These are phyloP conservation scores for Loripinus fragilis DNA, from an alignment of 2,888 invertebrate species.

Conservation along the genomic window DNA sequence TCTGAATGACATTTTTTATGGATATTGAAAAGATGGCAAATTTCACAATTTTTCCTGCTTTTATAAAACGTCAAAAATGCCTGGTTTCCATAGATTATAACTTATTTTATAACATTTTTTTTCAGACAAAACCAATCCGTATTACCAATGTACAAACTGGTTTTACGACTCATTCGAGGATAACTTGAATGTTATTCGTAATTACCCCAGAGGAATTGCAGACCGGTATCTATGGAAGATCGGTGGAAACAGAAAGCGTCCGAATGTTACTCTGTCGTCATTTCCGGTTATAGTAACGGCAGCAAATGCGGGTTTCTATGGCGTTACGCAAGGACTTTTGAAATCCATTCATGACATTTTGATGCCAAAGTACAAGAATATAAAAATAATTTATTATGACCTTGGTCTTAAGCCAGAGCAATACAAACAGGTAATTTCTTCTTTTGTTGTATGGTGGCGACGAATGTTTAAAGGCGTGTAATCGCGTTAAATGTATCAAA, in stretches of 20 bases:
- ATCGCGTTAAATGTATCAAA: no score
- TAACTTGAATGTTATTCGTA: slow-evolving; percentile 32
- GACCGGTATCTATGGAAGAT: slow-evolving; percentile 32
- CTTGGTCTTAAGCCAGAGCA: slow-evolving; percentile 43
- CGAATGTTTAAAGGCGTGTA: no score
- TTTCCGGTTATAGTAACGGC: slow-evolving; percentile 64
- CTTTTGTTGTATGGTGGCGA: no score
- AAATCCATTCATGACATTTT: slow-evolving; percentile 40
- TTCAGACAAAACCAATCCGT: background rate
- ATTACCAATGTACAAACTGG: slow-evolving; percentile 28
- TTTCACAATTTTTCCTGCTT: no score
- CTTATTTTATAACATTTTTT: no score
- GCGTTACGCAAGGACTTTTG: slow-evolving; percentile 37
- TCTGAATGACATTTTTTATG: no score
- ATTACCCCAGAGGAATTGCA: slow-evolving; percentile 35
- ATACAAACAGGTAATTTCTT: slow-evolving; percentile 26
- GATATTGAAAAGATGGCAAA: no score
- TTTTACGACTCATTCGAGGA: slow-evolving; percentile 30
- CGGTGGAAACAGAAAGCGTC: slow-evolving; percentile 6
- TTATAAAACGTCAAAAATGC: no score
- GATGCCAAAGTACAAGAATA: slow-evolving; percentile 30
- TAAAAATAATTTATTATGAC: slow-evolving; percentile 55
- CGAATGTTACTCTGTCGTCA: slow-evolving; percentile 33
- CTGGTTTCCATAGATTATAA: no score
- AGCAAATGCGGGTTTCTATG: slow-evolving; percentile 51